Evolutionary conservation across 2,888 invertebrate species (phyloP).

Genomic region (Drosophila picticornis): DNA sequence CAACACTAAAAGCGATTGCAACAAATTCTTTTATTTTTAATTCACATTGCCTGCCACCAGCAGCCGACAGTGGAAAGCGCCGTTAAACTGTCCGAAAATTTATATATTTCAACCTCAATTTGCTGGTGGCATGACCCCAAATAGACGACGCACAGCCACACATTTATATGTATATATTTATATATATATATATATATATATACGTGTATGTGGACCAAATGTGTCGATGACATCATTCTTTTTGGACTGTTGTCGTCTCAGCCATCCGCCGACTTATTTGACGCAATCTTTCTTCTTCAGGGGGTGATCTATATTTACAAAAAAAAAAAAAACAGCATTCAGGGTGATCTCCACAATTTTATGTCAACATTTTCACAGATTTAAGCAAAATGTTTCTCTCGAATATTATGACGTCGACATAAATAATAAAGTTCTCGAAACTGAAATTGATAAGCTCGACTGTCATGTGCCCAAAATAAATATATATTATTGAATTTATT

Average conservation of each 20-base stretch:
- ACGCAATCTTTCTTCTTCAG: constrained; percentile 54
- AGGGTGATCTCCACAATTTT: constrained; percentile 29
- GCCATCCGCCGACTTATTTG: constrained; percentile 42
- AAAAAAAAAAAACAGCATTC: constrained; percentile 13
- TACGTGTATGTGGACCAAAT: constrained; percentile 61
- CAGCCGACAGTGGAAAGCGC: constrained; percentile 35
- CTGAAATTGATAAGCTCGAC: neutral
- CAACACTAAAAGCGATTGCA: constrained; percentile 36
- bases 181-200: constrained; percentile 12
- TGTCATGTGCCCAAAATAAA: neutral
- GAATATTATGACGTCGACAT: neutral
- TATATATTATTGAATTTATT: neutral
- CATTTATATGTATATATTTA: constrained; percentile 18
- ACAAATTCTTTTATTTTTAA: constrained; percentile 37
- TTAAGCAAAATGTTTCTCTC: neutral
- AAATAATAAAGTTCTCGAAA: neutral
- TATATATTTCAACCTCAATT: constrained; percentile 75
- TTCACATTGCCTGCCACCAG: constrained; percentile 32
- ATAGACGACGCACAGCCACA: constrained; percentile 46
- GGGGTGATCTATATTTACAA: constrained; percentile 66
- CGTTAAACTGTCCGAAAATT: constrained; percentile 71
- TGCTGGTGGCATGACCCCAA: constrained; percentile 73
- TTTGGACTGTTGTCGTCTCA: constrained; percentile 19
- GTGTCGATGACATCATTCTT: constrained; percentile 73
- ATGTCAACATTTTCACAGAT: constrained; percentile 3